Base-by-base conservation (phyloP, 2,113 vertebrate genomes). In the Polypterus senegalus region DNA sequence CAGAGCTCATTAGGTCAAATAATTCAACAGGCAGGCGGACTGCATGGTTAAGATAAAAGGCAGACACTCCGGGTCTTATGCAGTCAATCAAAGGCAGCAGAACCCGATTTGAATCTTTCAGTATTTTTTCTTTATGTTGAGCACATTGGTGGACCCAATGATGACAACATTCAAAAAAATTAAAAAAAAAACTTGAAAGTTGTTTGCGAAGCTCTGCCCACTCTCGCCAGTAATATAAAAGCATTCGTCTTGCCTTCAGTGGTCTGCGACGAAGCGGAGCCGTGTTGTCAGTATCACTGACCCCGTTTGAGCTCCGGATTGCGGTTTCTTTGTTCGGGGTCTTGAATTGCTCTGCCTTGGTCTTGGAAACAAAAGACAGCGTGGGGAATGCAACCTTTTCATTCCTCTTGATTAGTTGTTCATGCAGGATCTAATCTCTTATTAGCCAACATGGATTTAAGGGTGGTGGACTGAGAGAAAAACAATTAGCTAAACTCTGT, bases 361-460 rank as follows among this genome's bases (percentile, higher is more conserved):
- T 46, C 10, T 1, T 27, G 49, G 57, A 51, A 53, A 58, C 46
- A 62, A 59, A 66, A 59, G 61, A 7, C 56, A 62, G 49, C 1
- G 49, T 43, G 45, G 58, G 47, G 53, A 51, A 57, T 61, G 56
- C 43, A 60, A 60, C 46, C 54, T 49, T 55, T 59, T 62, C 57
- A 54, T 59, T 62, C 51, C 65, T 49, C 8, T 9, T 59, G 60
- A 62, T 66, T 59, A 66, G 46, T 56, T 54, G 49, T 46, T 57
- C 65, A 59, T 47, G 57, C 57, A 47, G 27, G 4, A 49, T 61
- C 53, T 66, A 66, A 66, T 66, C 65, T 66, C 61, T 66, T 61
- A 66, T 66, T 66, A 66, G 57, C 65, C 61, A 59, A 54, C 65
- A 62, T 54, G 65, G 65, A 49, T 43, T 59, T 66, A 62, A 63